Evolutionary conservation across 2,113 vertebrate species (phyloP).

Genomic region (Camelus bactrianus): DNA sequence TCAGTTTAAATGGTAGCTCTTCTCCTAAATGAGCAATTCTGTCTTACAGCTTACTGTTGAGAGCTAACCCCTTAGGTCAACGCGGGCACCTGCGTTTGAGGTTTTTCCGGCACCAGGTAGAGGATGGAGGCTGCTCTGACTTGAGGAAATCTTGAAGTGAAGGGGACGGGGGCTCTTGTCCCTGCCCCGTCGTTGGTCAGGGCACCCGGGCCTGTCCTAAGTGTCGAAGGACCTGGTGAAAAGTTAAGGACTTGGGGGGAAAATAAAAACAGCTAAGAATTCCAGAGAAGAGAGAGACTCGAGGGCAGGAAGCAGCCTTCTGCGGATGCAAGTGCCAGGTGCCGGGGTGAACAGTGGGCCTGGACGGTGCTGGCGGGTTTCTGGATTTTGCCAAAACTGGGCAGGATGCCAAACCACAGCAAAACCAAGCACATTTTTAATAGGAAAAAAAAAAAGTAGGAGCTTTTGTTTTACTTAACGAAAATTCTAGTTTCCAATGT

Average conservation of each 20-base stretch:
- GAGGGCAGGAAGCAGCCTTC: rapidly evolving
- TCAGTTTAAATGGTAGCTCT: neutral
- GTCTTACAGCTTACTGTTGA: neutral
- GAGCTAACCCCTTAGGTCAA: neutral
- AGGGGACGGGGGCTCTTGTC: neutral
- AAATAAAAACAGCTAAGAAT: neutral
- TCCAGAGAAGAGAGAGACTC: neutral
- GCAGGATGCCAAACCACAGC: neutral
- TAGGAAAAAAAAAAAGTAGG: neutral
- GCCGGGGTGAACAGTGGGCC: neutral
- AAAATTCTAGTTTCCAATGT: neutral
- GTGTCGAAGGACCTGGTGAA: neutral
- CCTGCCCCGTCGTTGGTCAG: too few species aligned
- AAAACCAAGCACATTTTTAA: neutral
- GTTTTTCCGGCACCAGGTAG: neutral
- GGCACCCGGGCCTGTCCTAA: neutral
- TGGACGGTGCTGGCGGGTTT: neutral
- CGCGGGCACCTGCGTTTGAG: neutral
- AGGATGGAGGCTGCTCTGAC: neutral
- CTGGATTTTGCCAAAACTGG: neutral
- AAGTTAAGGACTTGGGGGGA: neutral
- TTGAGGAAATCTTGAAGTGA: neutral
- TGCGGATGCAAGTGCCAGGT: rapidly evolving
- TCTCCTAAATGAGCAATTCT: neutral
- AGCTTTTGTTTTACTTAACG: neutral